Evolutionary conservation across 1,140 invertebrate genomes (phyloP).

Genomic region (Lordiphosa mommai): DNA sequence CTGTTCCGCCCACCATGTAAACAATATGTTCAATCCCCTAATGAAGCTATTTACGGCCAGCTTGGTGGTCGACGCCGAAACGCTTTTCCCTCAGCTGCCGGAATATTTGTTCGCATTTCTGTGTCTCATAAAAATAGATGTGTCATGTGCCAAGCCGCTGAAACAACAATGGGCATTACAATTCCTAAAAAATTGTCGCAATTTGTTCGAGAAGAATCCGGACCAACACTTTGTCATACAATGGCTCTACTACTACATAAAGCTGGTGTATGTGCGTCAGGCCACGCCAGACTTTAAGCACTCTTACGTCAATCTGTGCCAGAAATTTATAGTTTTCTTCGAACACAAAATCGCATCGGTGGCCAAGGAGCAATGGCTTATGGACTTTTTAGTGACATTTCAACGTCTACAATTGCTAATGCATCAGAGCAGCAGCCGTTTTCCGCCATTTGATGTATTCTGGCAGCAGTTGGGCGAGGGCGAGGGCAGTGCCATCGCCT

Average conservation of each 20-base stretch:
- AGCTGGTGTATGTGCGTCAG: conserved; percentile 26
- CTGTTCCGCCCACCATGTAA: conserved; percentile 7
- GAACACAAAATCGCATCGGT: conserved; percentile 15
- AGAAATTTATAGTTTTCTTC: conserved; percentile 38
- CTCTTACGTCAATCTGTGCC: conserved; percentile 29
- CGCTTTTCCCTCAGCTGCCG: conserved; percentile 3
- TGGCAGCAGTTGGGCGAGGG: conserved; percentile 34
- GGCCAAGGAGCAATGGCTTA: conserved; percentile 40
- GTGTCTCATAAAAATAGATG: conserved; percentile 31
- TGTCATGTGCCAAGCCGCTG: neutral
- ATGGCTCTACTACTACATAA: conserved; percentile 52
- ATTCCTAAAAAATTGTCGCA: conserved; percentile 33
- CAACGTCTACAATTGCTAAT: conserved; percentile 32
- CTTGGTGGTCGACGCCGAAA: conserved; percentile 4
- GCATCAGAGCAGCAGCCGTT: conserved; percentile 29
- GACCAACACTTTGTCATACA: conserved; percentile 21
- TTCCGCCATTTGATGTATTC: conserved; percentile 24
- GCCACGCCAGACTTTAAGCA: conserved; percentile 11
- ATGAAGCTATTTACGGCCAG: conserved; percentile 1
- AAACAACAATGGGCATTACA: conserved; percentile 21
- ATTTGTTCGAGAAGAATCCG: conserved; percentile 19
- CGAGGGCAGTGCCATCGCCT: conserved; percentile 5
- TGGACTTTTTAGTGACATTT: conserved; percentile 34
- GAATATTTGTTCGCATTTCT: conserved; percentile 43
- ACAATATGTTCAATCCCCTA: conserved; percentile 30